A percentile compares a stretch with the other conserved stretches of the same genome.
Conservation (phyloP, 2,888 invertebrate genomes). For the Trachelus stipa region DNA sequence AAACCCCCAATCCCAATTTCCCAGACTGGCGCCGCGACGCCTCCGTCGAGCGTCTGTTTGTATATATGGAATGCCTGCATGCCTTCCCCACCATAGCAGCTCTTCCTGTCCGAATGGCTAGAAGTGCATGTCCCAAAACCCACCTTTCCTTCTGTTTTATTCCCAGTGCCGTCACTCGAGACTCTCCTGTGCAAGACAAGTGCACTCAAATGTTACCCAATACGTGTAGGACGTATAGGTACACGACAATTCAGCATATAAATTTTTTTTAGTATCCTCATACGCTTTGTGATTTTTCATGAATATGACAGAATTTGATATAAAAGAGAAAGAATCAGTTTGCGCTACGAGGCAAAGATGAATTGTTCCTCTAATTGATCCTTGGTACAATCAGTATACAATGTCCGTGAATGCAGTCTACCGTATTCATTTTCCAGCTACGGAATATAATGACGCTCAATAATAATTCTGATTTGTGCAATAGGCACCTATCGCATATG, state of each 20-base stretch:
- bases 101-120: conserved; percentile 12
- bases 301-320: neutral
- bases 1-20: conserved; percentile 37
- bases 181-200: conserved; percentile 1
- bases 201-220: neutral
- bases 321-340: neutral
- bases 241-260: neutral
- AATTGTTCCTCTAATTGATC: neutral
- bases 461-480: conserved; percentile 65
- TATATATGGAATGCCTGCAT: conserved; percentile 3
- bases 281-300: neutral
- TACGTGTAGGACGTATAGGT: neutral
- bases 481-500: conserved; percentile 60
- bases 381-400: neutral
- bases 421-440: neutral
- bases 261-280: neutral
- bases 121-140: conserved; percentile 6
- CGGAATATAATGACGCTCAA: conserved; percentile 63
- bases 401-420: neutral
- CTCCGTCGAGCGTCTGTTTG: conserved; percentile 27
- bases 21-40: conserved; percentile 34
- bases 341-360: neutral
- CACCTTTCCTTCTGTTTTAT: conserved; percentile 8
- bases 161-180: conserved; percentile 1
- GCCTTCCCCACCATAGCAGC: neutral